Evolutionary conservation across 2,888 invertebrate species (phyloP), one percentile per base, ranked within the genome.

Genomic region (Leptarthrus brevirostris): DNA sequence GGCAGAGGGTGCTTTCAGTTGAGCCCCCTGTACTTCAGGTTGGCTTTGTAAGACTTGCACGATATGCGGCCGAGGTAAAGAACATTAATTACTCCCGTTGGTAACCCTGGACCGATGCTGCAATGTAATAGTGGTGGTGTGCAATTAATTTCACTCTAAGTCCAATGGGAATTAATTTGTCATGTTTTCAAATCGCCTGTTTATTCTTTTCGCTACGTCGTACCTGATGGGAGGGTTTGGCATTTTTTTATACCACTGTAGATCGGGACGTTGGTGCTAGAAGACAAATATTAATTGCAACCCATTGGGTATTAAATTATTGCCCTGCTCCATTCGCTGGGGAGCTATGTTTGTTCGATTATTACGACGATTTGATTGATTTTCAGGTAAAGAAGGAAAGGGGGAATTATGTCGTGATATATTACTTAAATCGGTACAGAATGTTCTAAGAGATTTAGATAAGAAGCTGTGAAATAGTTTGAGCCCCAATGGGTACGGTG

Each of bases 151-250:
- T 72, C 71, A 56, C 54, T 72, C 56, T 44, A 72, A 72, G 26
- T 72, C 40, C 71, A 18, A 72, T 72, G 54, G 56, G 71, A 72
- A 72, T 72, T 72, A 72, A 72, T 72, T 72, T 72, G 71, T 72
- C 71, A 72, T 72, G 71, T 56, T 72, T 72, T 72, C 71, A 56
- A 56, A 56, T 72, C 44, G 54, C 40, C 44, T 72, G 44, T 70
- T 72, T 72, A 56, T 72, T 44, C 54, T 54, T 72, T 72, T 56
- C 44, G 26, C 24, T 64, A 22, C 24, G n/a, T 14, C 24, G 64
- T 6, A 22, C 47, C 64, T 44, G 44, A 47, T 40, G 56, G 56
- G 56, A 61, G 20, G 61, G 61, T 18, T 36, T 20, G 61, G 30
- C 30, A 4, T 16, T 61, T 34, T 61, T 61, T 40, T 61, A 18